Evolutionary conservation across 2,797 vertebrate genomes (phyloP).

Genomic region (Typhlichthys eigenmanni): DNA sequence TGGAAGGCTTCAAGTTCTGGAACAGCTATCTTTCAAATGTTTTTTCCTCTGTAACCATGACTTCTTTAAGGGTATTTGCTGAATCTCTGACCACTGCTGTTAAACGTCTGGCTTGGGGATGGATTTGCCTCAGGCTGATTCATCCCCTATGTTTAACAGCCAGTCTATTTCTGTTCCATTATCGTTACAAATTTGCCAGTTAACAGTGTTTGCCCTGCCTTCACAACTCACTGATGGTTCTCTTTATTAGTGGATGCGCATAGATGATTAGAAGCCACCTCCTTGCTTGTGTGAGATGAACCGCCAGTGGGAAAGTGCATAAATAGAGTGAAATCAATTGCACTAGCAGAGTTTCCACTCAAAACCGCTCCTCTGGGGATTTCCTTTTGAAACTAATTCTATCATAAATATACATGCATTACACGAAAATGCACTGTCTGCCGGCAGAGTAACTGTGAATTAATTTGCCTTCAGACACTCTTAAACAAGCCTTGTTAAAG

Average conservation of each 20-base stretch:
- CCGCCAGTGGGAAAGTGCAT: conserved; percentile 79
- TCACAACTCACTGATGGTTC: conserved; percentile 73
- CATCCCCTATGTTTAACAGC: conserved; percentile 63
- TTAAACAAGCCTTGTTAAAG: conserved; percentile 84
- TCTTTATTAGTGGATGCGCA: conserved; percentile 80
- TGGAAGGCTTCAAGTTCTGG: conserved; percentile 21
- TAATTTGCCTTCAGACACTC: conserved; percentile 84
- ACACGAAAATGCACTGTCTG: conserved; percentile 77
- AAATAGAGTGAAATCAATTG: conserved; percentile 84
- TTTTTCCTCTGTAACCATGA: conserved; percentile 1
- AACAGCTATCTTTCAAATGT: conserved; percentile 22
- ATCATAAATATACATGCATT: conserved; percentile 86
- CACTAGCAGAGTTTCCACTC: conserved; percentile 78
- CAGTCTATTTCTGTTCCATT: conserved; percentile 65
- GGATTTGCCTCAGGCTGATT: conserved; percentile 56
- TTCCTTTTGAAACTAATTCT: conserved; percentile 83
- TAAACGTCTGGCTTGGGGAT: conserved; percentile 26
- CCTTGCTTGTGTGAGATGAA: conserved; percentile 63
- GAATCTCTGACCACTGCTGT: conserved; percentile 29
- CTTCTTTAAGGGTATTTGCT: conserved; percentile 22
- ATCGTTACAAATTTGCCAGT: conserved; percentile 77
- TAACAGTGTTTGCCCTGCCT: conserved; percentile 74
- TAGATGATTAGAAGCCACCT: conserved; percentile 79
- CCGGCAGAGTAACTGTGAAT: conserved; percentile 77
- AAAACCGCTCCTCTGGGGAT: conserved; percentile 82